phyloP scores from a whole-genome alignment of 2,113 vertebrate genomes.

The Heptranchias perlo region DNA sequence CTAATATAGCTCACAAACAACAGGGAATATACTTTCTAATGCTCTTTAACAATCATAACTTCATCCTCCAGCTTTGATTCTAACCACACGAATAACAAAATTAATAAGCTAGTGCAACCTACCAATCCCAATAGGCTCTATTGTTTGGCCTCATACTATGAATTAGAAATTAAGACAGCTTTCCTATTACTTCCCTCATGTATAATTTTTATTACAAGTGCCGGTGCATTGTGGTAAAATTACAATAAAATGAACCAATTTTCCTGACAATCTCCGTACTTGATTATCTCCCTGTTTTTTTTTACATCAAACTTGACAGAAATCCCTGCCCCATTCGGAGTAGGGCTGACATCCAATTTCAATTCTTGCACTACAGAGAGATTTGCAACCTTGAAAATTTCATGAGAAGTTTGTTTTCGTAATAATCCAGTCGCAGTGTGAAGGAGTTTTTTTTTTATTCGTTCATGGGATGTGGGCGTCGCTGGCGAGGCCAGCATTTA shows the following conservation, averaged over 20 bases:
- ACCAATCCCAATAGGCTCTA: not conserved
- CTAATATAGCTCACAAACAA: slow-evolving; percentile 6
- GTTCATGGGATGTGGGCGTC: too few species aligned
- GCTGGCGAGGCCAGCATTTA: too few species aligned
- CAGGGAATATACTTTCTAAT: slow-evolving; percentile 26
- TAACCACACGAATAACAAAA: slow-evolving; percentile 26
- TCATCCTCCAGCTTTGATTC: slow-evolving; percentile 29
- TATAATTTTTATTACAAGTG: slow-evolving; percentile 28
- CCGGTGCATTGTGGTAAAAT: not conserved
- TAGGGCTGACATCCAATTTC: not conserved
- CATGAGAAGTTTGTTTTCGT: not conserved
- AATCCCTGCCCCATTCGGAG: not conserved
- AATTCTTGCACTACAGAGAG: slow-evolving; percentile 18
- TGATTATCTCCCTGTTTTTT: slow-evolving; percentile 27
- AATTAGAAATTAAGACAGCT: slow-evolving; percentile 35
- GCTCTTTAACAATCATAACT: slow-evolving; percentile 30
- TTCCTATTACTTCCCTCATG: slow-evolving; percentile 35
- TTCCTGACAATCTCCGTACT: slow-evolving; percentile 17
- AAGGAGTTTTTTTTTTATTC: not conserved
- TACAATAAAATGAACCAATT: slow-evolving; percentile 34
- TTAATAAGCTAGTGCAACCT: slow-evolving; percentile 22
- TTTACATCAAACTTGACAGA: not conserved
- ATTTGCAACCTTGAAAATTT: slow-evolving; percentile 29
- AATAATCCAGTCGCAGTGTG: not conserved
- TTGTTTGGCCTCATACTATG: not conserved